Evolutionary conservation across 2,888 invertebrate species (phyloP).

Genomic region (Ceraclea dissimilis): DNA sequence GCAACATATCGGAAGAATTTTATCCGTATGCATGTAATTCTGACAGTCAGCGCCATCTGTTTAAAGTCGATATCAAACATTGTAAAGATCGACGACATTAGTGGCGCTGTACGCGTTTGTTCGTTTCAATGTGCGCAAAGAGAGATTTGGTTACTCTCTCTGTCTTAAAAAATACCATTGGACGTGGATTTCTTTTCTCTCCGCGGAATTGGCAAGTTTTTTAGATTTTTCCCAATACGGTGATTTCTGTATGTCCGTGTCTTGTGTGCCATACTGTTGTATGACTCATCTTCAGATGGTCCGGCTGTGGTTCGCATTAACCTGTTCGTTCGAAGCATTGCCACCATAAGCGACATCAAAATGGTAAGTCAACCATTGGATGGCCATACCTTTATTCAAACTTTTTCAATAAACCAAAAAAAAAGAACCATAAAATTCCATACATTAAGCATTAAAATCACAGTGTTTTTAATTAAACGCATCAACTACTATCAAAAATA

Average conservation of each 20-base stretch:
- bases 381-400: neutral
- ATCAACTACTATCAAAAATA: constrained; percentile 1
- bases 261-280: constrained; percentile 25
- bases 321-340: constrained; percentile 96
- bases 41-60: too few species aligned
- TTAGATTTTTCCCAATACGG: too few species aligned
- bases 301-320: constrained; percentile 96
- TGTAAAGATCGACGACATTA: too few species aligned
- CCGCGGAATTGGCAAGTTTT: constrained; percentile 5
- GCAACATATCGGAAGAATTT: too few species aligned
- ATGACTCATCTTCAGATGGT: constrained; percentile 63
- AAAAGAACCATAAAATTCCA: neutral
- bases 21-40: too few species aligned
- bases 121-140: too few species aligned
- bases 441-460: neutral
- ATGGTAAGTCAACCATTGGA: constrained; percentile 73
- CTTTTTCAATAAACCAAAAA: neutral
- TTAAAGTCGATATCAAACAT: too few species aligned
- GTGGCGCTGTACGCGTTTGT: too few species aligned
- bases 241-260: constrained; percentile 21
- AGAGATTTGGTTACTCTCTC: too few species aligned
- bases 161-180: too few species aligned
- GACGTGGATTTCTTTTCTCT: constrained; percentile 3
- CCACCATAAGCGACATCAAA: constrained; percentile 98
- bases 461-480: neutral